These are phyloP conservation scores for Eupithecia vulgata DNA, from an alignment of 2,888 invertebrate genomes.

Conservation along the genomic window DNA sequence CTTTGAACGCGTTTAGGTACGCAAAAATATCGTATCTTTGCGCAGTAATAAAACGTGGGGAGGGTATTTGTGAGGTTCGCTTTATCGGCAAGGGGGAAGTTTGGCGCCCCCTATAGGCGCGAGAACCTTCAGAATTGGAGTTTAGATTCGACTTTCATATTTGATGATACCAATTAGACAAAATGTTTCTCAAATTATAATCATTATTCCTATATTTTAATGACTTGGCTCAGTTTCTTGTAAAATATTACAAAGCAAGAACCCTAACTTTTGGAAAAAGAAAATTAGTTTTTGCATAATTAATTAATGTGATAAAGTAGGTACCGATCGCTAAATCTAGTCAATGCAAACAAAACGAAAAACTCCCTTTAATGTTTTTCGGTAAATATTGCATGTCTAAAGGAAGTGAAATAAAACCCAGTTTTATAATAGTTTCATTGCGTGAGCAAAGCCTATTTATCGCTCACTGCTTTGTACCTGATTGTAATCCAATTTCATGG, in stretches of 20 bases:
- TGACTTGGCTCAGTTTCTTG: neutral
- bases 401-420: slow-evolving; percentile 22
- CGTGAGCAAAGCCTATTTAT: slow-evolving; percentile 41
- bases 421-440: slow-evolving; percentile 32
- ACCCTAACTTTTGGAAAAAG: too few species aligned
- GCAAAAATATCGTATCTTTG: slow-evolving; percentile 45
- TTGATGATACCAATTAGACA: slow-evolving; percentile 40
- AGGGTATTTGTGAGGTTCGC: slow-evolving; percentile 36
- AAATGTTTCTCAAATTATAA: slow-evolving; percentile 6
- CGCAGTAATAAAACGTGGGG: slow-evolving; percentile 41
- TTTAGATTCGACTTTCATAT: slow-evolving; percentile 37
- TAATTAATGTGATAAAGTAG: neutral
- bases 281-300: neutral
- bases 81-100: slow-evolving; percentile 36
- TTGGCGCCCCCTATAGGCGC: slow-evolving; percentile 16
- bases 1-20: slow-evolving; percentile 40
- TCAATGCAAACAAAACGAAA: neutral
- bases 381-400: slow-evolving; percentile 25
- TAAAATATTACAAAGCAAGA: neutral
- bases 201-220: neutral
- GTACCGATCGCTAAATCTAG: neutral
- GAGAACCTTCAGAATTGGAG: slow-evolving; percentile 25
- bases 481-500: slow-evolving; percentile 42
- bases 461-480: slow-evolving; percentile 40
- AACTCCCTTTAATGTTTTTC: slow-evolving; percentile 5